phyloP scores from a whole-genome alignment of 2,888 invertebrate species.

The Pemphredon lugubris region DNA sequence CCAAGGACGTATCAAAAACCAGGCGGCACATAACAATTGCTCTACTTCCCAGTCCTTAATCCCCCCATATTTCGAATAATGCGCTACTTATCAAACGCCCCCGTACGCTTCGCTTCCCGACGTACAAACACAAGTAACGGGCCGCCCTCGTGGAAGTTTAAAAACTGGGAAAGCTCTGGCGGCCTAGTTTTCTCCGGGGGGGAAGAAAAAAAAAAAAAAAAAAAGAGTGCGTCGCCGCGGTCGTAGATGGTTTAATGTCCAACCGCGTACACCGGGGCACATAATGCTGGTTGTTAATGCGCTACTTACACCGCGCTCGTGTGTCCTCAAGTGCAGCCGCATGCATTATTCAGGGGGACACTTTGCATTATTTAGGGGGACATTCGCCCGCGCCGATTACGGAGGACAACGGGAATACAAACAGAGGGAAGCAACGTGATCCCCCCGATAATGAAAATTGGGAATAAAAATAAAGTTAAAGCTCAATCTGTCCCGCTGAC shows the following conservation, averaged over 20 bases:
- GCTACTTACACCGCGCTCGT: slow-evolving; percentile 57
- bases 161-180: slow-evolving; percentile 1
- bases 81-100: neutral
- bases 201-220: too few species aligned
- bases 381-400: slow-evolving; percentile 46
- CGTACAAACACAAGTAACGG: neutral
- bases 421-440: neutral
- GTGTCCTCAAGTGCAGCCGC: slow-evolving; percentile 46
- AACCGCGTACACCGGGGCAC: slow-evolving; percentile 32
- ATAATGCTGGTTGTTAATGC: slow-evolving; percentile 65
- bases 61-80: too few species aligned
- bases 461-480: too few species aligned
- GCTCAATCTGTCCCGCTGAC: too few species aligned
- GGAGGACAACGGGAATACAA: neutral
- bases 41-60: too few species aligned
- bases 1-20: too few species aligned
- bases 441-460: too few species aligned
- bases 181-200: slow-evolving; percentile 1
- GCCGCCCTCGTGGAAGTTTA: neutral
- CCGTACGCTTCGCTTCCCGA: neutral
- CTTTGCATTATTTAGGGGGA: slow-evolving; percentile 64
- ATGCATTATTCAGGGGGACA: slow-evolving; percentile 66
- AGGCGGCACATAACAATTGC: too few species aligned
- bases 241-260: slow-evolving; percentile 41
- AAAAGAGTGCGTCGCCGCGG: slow-evolving; percentile 9